A percentile compares a stretch with the other conserved stretches of the same genome.
phyloP scores from a whole-genome alignment of 1,140 invertebrate genomes.

The Notospermus geniculatus region DNA sequence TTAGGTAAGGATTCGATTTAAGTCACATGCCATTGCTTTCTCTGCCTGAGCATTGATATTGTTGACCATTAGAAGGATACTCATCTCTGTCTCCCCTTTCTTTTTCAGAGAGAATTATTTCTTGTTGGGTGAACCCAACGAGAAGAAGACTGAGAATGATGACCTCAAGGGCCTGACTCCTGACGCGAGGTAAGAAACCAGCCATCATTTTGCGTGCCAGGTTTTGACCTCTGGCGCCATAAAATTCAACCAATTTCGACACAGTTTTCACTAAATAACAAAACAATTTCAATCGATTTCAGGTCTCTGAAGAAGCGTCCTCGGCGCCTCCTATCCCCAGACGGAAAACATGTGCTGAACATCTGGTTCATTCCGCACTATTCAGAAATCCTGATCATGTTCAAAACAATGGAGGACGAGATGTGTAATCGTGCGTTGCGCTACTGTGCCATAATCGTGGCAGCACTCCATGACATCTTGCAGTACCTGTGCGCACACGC shows the following conservation, averaged over 20 bases:
- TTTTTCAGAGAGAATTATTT: conserved; percentile 49
- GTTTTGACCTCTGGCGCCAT: not conserved
- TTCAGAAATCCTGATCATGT: conserved; percentile 49
- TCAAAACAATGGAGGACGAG: conserved; percentile 42
- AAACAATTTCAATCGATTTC: not conserved
- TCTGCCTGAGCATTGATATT: too few species aligned
- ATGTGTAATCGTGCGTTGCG: conserved; percentile 34
- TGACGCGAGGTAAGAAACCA: conserved; percentile 50
- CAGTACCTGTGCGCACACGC: conserved; percentile 52
- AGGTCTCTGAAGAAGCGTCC: conserved; percentile 44
- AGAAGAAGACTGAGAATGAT: conserved; percentile 44
- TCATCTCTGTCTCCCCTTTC: conserved; percentile 5
- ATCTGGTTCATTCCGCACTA: conserved; percentile 56
- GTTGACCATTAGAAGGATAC: not conserved
- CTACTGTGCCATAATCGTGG: conserved; percentile 37
- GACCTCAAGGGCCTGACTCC: conserved; percentile 31
- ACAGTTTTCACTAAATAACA: conserved; percentile 3
- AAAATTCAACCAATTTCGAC: too few species aligned
- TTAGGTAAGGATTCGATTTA: conserved; percentile 33
- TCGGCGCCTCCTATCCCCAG: conserved; percentile 41
- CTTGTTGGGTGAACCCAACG: conserved; percentile 48
- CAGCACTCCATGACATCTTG: conserved; percentile 50
- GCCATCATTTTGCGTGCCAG: too few species aligned
- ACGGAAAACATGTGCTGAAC: conserved; percentile 50
- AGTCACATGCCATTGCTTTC: conserved; percentile 7